Percentiles rank a stretch among this genome's conserved stretches.
phyloP scores from a whole-genome alignment of 2,113 vertebrate species.

The Tursiops truncatus region DNA sequence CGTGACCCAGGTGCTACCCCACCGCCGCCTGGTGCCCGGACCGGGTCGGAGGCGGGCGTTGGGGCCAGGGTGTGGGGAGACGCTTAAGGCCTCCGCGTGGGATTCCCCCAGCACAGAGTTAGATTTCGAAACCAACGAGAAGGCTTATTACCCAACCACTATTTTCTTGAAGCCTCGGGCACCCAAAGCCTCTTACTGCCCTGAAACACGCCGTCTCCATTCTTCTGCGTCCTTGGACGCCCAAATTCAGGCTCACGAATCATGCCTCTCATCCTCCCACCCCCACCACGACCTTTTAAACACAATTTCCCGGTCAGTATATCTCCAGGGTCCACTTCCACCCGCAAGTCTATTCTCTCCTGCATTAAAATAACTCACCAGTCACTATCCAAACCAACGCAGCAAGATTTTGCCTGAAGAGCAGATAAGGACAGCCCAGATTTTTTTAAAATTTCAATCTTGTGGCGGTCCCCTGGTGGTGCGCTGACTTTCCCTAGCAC shows the following conservation, averaged over 20 bases:
- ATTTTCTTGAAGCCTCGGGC: background rate
- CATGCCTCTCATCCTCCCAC: background rate
- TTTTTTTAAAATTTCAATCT: accelerated
- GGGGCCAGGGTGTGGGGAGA: background rate
- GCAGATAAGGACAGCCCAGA: background rate
- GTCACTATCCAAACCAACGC: background rate
- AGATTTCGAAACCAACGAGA: background rate
- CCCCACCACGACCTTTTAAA: background rate
- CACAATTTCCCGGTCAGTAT: accelerated
- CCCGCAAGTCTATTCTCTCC: background rate
- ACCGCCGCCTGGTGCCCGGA: accelerated
- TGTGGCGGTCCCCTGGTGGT: background rate
- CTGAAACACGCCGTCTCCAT: background rate
- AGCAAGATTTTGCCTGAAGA: background rate
- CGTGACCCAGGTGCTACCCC: background rate
- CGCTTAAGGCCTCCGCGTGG: background rate
- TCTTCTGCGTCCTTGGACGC: background rate
- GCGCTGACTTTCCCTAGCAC: background rate
- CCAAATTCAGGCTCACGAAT: background rate
- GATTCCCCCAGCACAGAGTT: background rate
- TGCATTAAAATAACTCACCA: background rate
- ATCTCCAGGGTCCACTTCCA: background rate
- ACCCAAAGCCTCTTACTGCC: background rate
- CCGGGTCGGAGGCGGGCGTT: no score
- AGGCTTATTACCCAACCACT: background rate